Evolutionary conservation across 2,888 invertebrate species (phyloP), one percentile per base, ranked within the genome.

Genomic region (Troilus luridus): DNA sequence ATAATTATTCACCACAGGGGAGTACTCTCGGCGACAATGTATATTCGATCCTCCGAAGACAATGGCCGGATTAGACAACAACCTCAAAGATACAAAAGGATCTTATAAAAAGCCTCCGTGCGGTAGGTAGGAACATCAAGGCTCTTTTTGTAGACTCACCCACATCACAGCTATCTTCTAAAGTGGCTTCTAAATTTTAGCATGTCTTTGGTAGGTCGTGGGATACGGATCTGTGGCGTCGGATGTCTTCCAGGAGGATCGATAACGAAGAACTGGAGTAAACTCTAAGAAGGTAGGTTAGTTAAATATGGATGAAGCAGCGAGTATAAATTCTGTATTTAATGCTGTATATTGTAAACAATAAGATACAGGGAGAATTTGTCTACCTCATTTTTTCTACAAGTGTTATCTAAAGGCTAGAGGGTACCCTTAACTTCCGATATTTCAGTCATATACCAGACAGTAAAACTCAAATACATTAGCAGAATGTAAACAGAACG

Each of bases 51-150:
- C 67, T 24, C 24, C 19, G 81, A 81, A 41, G 8, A 81, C 54
- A 81, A 81, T 81, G 81, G 81, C 54, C 19, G 81, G 81, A 81
- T 81, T 81, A 81, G 81, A 19, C 81, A 81, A 54, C 54, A 81
- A 54, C 54, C 54, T 54, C 54, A 56, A 81, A 21, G 81, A 81
- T 81, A 56, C 81, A 8, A 19, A 41, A 56, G 81, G 21, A 1
- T 81, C 7, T 3, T 54, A 81, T 19, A 81, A 81, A 81, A 81
- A 81, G 81, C 81, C 81, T 54, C 81, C 54, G 41, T 54, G 81
- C 81, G 81, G 81, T 81, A 81, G 81, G 81, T 81, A 67, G 54
- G 21, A 54, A 19, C 21, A 54, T 81, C 54, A 8, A 17, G 81
- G 54, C 81, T 81, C 12, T 81, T 81, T 81, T 81, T 81, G 54